A percentile compares a stretch with the other conserved stretches of the same genome.
Conservation (phyloP, 2,113 vertebrate species). For the Takifugu flavidus region DNA sequence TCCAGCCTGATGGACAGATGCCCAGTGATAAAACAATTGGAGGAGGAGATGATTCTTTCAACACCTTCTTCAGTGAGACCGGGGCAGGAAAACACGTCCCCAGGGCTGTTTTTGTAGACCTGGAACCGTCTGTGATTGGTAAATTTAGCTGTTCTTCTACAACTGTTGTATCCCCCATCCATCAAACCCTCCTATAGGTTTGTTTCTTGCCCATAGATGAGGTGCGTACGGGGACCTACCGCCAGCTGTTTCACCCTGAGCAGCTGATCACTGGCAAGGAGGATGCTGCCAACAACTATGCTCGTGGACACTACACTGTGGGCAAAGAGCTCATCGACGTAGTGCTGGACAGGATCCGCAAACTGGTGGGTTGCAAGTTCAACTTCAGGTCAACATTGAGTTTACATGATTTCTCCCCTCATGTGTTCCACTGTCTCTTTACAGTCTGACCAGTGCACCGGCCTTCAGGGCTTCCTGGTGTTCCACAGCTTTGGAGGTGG, state of each 20-base stretch:
- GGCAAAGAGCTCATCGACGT: constrained; percentile 85
- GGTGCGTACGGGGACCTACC: constrained; percentile 62
- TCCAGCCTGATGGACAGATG: too few species aligned
- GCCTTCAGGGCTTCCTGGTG: too few species aligned
- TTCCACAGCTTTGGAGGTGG: too few species aligned
- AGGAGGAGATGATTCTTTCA: background rate
- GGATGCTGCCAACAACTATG: constrained; percentile 74
- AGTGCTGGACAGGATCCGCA: constrained; percentile 81
- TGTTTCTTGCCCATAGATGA: background rate
- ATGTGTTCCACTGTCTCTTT: too few species aligned
- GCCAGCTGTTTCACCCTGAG: constrained; percentile 79
- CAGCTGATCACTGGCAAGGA: constrained; percentile 79
- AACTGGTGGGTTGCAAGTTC: constrained; percentile 68
- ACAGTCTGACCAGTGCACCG: too few species aligned
- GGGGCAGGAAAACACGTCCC: background rate
- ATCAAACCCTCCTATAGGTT: background rate
- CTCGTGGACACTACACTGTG: constrained; percentile 86
- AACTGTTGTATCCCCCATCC: background rate
- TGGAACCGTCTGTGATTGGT: background rate
- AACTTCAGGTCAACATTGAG: too few species aligned
- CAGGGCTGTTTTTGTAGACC: background rate
- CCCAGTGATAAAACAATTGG: too few species aligned
- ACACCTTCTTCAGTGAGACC: background rate
- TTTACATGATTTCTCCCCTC: too few species aligned
- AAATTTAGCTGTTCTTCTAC: background rate